Base-by-base conservation (phyloP, 1,140 invertebrate species). In the Hylyphantes graminicola region DNA sequence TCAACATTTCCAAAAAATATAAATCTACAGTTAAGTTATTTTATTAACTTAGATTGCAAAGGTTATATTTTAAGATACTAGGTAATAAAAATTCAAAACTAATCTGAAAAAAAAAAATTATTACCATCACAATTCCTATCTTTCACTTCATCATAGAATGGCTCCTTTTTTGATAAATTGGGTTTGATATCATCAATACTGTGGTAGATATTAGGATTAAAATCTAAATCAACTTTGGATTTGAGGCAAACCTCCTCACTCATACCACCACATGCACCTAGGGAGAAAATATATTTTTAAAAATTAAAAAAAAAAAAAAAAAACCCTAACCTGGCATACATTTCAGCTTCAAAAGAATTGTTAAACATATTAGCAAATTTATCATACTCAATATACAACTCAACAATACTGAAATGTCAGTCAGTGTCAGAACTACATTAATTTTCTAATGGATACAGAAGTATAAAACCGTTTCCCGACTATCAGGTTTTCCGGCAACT, bases 101-200 rank as follows among this genome's bases (percentile, higher is more conserved):
- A 59, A 59, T 12, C 57, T 59, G 3, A 12, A 21, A 73, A n/a
- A n/a, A 54, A 13, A 12, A 9, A 65, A 59, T 81, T 21, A 76
- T 87, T 88, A 51, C 86, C 87, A 61, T 86, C 86, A 79, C 76
- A 87, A 83, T 88, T 87, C 87, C 95, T 95, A 50, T 95, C 94
- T 88, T 96, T 96, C 80, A 97, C 96, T 90, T 97, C 96, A 89
- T 96, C 95, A 88, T 97, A 97, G 0, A 97, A 92, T 88, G 97
- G 96, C 86, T 97, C 95, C 59, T 87, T 87, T 85, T 87, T 87
- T 13, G 84, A 74, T 13, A 93, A 87, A 87, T 93, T 94, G 21
- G 86, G 86, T 75, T 93, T 92, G 67, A 93, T 90, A 85, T 94
- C 93, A 64, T 94, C 94, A 84, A 95, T 94, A 86, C 93, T 94